Evolutionary conservation across 2,888 invertebrate genomes (phyloP).

Genomic region (Apeira syringaria): DNA sequence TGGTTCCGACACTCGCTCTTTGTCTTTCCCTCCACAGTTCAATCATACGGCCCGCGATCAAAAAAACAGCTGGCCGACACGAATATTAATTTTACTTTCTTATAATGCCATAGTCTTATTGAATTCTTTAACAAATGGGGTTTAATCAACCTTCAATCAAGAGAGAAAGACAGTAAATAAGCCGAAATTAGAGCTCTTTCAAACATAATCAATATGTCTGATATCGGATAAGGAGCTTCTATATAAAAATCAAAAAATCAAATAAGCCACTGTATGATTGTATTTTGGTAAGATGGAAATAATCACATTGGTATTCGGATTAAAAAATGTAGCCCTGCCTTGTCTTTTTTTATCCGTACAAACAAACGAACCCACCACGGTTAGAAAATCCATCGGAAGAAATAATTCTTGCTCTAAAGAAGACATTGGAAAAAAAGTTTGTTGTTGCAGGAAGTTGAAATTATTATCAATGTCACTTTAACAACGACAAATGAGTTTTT

Average conservation of each 20-base stretch:
- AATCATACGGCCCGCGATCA: conserved; percentile 55
- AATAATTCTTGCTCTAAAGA: conserved; percentile 49
- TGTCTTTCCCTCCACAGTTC: conserved; percentile 55
- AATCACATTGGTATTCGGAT: conserved; percentile 21
- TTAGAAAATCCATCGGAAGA: conserved; percentile 48
- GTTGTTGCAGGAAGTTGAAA: conserved; percentile 51
- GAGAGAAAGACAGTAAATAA: conserved; percentile 5
- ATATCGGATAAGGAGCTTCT: too few species aligned
- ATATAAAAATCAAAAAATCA: too few species aligned
- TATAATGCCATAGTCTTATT: conserved; percentile 15
- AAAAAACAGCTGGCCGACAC: conserved; percentile 45
- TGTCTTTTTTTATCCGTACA: conserved; percentile 31
- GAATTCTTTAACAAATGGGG: conserved; percentile 14
- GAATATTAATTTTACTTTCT: conserved; percentile 45
- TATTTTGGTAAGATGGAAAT: not conserved
- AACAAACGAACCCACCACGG: conserved; percentile 24
- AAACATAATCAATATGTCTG: too few species aligned
- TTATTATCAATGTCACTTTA: conserved; percentile 38
- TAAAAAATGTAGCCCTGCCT: conserved; percentile 30
- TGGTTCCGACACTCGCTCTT: conserved; percentile 55
- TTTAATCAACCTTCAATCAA: conserved; percentile 16
- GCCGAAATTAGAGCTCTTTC: conserved; percentile 6
- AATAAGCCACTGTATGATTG: not conserved
- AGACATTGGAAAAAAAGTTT: conserved; percentile 27
- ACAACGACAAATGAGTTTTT: conserved; percentile 31